phyloP scores from a whole-genome alignment of 2,113 vertebrate species.

The Protomyctophum bolini region DNA sequence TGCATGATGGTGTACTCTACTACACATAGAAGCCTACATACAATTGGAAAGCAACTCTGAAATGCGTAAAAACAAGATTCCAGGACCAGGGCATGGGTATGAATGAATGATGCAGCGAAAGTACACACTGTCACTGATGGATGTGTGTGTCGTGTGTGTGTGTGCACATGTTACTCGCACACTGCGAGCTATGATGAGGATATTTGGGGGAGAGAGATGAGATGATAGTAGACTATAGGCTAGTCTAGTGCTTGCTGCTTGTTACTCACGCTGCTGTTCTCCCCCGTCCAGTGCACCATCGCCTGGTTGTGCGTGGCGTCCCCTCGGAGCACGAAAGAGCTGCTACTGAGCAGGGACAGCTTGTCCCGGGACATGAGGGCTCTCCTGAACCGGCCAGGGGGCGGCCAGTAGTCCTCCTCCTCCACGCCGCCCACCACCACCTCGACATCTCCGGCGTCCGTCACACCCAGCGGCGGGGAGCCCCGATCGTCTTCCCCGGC shows the following conservation, averaged over 20 bases:
- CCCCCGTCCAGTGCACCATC: constrained; percentile 99
- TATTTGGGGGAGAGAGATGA: constrained; percentile 8
- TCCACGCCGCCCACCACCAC: constrained; percentile 39
- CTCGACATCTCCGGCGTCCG: constrained; percentile 33
- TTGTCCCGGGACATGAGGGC: constrained; percentile 77
- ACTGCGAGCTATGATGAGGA: constrained; percentile 11
- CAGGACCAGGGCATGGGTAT: no score
- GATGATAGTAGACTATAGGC: no score
- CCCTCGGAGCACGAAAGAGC: constrained; percentile 95
- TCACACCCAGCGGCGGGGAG: constrained; percentile 35
- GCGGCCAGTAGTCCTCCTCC: constrained; percentile 26
- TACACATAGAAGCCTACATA: no score
- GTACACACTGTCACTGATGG: no score
- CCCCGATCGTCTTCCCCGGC: constrained; percentile 43
- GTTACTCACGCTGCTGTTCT: constrained; percentile 97
- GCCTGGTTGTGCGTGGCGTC: constrained; percentile 98
- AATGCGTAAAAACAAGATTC: constrained; percentile 45
- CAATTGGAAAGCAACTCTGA: constrained; percentile 39
- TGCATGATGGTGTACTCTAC: no score
- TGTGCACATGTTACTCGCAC: constrained; percentile 4
- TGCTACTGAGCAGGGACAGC: constrained; percentile 87
- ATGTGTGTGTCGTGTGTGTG: background rate
- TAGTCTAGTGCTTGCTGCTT: constrained; percentile 4
- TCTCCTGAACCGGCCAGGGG: constrained; percentile 72
- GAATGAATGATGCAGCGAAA: no score